Evolutionary conservation across 1,140 invertebrate species (phyloP).

Genomic region (Trichoplusia ni): DNA sequence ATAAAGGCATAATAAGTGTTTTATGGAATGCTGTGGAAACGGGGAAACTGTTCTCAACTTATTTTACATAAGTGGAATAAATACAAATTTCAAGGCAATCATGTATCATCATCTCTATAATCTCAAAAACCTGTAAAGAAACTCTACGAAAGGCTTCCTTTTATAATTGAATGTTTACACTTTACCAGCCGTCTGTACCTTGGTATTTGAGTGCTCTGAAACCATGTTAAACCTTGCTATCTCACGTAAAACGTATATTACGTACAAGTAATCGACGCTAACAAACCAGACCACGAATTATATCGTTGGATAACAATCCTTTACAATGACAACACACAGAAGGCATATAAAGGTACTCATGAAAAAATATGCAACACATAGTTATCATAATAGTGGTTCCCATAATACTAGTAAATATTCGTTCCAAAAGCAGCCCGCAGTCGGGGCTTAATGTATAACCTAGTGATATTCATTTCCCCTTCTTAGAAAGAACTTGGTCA

Average conservation of each 20-base stretch:
- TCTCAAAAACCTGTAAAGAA: constrained; percentile 23
- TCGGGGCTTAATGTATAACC: constrained; percentile 45
- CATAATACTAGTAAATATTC: constrained; percentile 29
- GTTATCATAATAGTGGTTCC: constrained; percentile 10
- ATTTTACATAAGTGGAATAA: no score
- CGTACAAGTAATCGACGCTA: no score
- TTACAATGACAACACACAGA: not conserved
- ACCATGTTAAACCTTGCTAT: not conserved
- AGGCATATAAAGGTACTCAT: constrained; percentile 13
- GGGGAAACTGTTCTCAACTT: no score
- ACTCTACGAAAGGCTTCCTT: not conserved
- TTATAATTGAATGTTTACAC: not conserved
- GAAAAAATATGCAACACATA: constrained; percentile 21
- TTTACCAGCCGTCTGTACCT: not conserved
- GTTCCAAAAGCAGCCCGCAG: constrained; percentile 38
- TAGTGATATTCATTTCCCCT: constrained; percentile 63
- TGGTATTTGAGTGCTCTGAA: not conserved
- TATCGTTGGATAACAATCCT: not conserved
- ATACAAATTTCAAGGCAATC: no score
- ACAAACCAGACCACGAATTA: not conserved
- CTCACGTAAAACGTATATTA: no score
- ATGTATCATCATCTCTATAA: no score
- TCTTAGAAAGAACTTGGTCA: constrained; percentile 72
- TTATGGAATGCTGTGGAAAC: no score
- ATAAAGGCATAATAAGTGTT: no score